Conservation (phyloP, 1,140 invertebrate species). For the Saccostrea cuccullata region DNA sequence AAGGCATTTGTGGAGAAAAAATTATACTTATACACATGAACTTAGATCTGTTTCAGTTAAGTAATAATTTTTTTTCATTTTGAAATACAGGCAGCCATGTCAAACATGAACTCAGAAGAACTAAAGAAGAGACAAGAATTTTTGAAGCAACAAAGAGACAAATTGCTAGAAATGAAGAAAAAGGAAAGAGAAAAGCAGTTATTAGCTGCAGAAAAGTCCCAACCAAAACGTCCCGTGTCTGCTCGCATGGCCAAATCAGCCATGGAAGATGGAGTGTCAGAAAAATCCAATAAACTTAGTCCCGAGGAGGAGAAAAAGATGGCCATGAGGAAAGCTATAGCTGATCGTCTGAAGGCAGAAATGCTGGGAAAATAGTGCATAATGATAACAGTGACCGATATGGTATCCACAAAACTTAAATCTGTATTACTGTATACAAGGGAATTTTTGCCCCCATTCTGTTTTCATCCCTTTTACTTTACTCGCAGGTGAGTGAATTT, state of each 20-base stretch:
- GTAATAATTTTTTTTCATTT: background rate
- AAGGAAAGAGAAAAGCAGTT: constrained; percentile 89
- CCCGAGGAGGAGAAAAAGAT: constrained; percentile 81
- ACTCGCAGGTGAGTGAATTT: too few relatives aligned
- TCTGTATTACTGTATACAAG: too few relatives aligned
- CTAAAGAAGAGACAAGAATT: constrained; percentile 90
- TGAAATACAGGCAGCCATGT: constrained; percentile 61
- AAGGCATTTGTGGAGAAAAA: too few relatives aligned
- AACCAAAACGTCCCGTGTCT: constrained; percentile 83
- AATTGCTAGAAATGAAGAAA: constrained; percentile 92
- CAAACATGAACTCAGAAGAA: constrained; percentile 81
- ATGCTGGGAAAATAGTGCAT: constrained; percentile 79
- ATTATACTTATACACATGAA: too few relatives aligned
- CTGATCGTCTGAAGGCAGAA: constrained; percentile 89
- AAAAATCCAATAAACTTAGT: constrained; percentile 14
- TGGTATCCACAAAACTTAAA: too few relatives aligned
- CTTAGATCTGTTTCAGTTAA: background rate
- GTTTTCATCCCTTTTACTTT: too few relatives aligned
- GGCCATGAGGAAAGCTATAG: constrained; percentile 89
- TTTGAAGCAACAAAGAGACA: constrained; percentile 91
- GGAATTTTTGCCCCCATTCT: too few relatives aligned
- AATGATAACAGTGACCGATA: background rate
- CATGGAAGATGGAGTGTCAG: constrained; percentile 69
- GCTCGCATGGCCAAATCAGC: constrained; percentile 85
- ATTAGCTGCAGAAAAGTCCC: constrained; percentile 62